These are phyloP conservation scores for Melanotaenia parkinsoni DNA, from an alignment of 2,797 vertebrate genomes.

Conservation along the genomic window DNA sequence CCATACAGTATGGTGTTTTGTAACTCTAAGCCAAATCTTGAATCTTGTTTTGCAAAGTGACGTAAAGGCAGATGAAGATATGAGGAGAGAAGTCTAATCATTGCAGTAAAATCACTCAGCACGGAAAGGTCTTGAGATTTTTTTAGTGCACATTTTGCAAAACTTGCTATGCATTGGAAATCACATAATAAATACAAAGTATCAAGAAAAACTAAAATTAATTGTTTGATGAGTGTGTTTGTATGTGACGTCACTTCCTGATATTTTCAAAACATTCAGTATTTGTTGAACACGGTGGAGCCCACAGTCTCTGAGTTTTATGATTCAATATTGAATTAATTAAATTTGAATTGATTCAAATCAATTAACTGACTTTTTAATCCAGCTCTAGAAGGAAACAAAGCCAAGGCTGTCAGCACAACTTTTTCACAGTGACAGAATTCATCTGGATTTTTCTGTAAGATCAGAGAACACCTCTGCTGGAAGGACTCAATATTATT, in stretches of 20 bases:
- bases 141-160: background rate
- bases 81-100: background rate
- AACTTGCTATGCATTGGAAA: background rate
- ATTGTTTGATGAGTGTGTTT: no score
- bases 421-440: slow-evolving; percentile 14
- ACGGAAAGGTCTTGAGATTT: background rate
- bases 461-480: slow-evolving; percentile 20
- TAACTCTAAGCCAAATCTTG: no score
- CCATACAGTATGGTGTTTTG: no score
- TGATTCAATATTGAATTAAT: background rate
- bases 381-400: slow-evolving; percentile 14
- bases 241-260: no score
- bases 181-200: no score
- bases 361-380: background rate
- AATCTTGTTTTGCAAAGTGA: background rate
- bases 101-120: background rate
- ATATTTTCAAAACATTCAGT: no score
- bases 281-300: no score
- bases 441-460: background rate
- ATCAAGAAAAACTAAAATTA: background rate
- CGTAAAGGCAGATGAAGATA: background rate
- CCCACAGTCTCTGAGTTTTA: background rate
- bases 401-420: slow-evolving; percentile 25
- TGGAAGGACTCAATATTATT: slow-evolving; percentile 41
- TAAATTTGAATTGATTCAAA: background rate